Conservation (phyloP, 2,113 vertebrate species). For the Agelaius phoeniceus region DNA sequence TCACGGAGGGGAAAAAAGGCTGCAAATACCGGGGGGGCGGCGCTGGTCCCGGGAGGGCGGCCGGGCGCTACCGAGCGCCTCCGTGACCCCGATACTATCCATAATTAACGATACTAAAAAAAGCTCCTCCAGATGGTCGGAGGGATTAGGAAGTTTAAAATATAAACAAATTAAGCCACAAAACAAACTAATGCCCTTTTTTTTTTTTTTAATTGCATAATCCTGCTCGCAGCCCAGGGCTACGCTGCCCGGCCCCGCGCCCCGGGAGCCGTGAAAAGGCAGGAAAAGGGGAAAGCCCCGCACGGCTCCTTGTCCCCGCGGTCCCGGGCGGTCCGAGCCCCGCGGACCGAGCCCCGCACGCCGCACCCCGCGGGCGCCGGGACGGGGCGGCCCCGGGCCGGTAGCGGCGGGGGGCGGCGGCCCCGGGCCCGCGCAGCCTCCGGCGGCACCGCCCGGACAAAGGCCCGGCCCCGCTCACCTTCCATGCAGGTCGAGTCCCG, state of each 20-base stretch:
- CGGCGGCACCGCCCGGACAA: background rate
- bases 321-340: background rate
- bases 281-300: background rate
- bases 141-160: slow-evolving; percentile 63
- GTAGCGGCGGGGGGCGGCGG: background rate
- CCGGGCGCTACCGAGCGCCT: slow-evolving; percentile 35
- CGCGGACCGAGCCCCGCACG: background rate
- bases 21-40: slow-evolving; percentile 8
- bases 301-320: background rate
- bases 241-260: background rate
- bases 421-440: background rate
- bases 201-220: background rate
- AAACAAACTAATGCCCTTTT: slow-evolving; percentile 1
- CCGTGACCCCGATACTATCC: slow-evolving; percentile 68
- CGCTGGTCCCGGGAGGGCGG: slow-evolving; percentile 4
- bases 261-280: background rate
- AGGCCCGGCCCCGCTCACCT: slow-evolving; percentile 56
- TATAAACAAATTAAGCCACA: slow-evolving; percentile 54
- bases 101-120: slow-evolving; percentile 74
- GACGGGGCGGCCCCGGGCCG: background rate
- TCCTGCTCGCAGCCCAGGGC: background rate
- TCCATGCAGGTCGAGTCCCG: slow-evolving; percentile 73
- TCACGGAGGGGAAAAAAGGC: background rate
- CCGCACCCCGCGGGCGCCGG: background rate
- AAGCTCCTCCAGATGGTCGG: slow-evolving; percentile 51